These are phyloP conservation scores for Crepidodera aurea DNA, from an alignment of 2,888 invertebrate genomes.

Conservation along the genomic window DNA sequence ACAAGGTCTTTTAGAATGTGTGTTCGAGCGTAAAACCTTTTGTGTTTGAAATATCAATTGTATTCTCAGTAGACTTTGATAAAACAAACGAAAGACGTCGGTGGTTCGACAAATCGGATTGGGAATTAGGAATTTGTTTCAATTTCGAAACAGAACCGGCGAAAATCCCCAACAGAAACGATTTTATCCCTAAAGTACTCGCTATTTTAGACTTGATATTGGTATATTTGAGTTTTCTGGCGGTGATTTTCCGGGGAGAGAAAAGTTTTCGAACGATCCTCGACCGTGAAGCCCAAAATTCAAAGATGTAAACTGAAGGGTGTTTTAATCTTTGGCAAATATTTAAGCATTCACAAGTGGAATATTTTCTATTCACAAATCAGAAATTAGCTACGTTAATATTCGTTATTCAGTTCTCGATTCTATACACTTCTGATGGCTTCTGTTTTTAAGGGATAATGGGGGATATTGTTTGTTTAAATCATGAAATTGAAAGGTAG, in stretches of 20 bases:
- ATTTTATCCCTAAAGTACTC: conserved; percentile 2
- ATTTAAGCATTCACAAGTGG: conserved; percentile 45
- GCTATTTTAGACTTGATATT: background rate
- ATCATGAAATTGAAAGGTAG: background rate
- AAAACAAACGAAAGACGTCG: conserved; percentile 54
- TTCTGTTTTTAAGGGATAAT: background rate
- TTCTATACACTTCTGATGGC: conserved; percentile 23
- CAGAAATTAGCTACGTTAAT: conserved; percentile 40
- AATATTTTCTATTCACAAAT: conserved; percentile 42
- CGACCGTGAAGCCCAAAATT: conserved; percentile 34
- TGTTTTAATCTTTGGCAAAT: conserved; percentile 48
- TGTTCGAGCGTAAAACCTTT: conserved; percentile 46
- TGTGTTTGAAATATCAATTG: conserved; percentile 49
- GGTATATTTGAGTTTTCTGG: background rate
- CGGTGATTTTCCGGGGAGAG: background rate
- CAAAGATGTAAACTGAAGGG: conserved; percentile 48
- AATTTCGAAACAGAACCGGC: conserved; percentile 20
- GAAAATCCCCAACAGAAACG: background rate
- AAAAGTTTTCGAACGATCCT: conserved; percentile 33
- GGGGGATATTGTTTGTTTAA: background rate
- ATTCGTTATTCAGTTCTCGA: conserved; percentile 16
- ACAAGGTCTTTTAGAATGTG: conserved; percentile 47
- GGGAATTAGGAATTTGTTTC: conserved; percentile 45
- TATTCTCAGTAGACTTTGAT: conserved; percentile 49
- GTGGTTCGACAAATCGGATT: conserved; percentile 55